Evolutionary conservation across 2,113 vertebrate species (phyloP), one percentile per base, ranked within the genome.

Genomic region (Microcebus jonahi): DNA sequence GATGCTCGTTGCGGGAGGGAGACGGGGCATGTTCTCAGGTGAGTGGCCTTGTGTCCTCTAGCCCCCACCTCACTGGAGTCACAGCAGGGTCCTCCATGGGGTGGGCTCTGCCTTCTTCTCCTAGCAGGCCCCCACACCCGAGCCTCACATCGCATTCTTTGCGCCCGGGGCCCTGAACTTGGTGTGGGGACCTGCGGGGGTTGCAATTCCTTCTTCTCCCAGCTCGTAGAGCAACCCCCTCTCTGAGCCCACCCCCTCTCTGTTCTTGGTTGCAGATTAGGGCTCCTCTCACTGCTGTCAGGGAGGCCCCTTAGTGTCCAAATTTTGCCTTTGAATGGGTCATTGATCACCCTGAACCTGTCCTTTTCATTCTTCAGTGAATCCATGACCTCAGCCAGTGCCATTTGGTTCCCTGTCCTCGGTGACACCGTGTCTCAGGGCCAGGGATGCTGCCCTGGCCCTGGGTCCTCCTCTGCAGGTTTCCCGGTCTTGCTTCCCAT

Each of bases 41-140:
- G 53, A 21, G 31, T 18, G 31, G 20, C 3, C 5, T 27, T 14
- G 10, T 21, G 31, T 21, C 4, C 3, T 5, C 14, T 3, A 25
- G 42, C 3, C 36, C 9, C 12, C 11, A 23, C 17, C 21, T 27
- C 2, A 3, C 31, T 45, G 17, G 42, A 83, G 50, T 11, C 5
- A 2, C 4, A 6, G 0, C 20, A 45, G 48, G 27, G 39, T 21
- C 70, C 34, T 53, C 34, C 3, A 0, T 45, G 36, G 21, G 18
- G 20, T 0, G 8, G 61, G 45, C 39, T 31, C 48, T 77, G 42
- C 25, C 61, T 12, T 53, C 50, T 39, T 36, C 65, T 45, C 25
- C 36, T 17, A 10, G 39, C 1, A 15, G 50, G 61, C 39, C 0
- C 4, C 36, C 14, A 3, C 21, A 57, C 23, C 68, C 18, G 14